A percentile compares a stretch with the other conserved stretches of the same genome.
phyloP scores from a whole-genome alignment of 92 coral and sea anemone species.

The Metridium senile region DNA sequence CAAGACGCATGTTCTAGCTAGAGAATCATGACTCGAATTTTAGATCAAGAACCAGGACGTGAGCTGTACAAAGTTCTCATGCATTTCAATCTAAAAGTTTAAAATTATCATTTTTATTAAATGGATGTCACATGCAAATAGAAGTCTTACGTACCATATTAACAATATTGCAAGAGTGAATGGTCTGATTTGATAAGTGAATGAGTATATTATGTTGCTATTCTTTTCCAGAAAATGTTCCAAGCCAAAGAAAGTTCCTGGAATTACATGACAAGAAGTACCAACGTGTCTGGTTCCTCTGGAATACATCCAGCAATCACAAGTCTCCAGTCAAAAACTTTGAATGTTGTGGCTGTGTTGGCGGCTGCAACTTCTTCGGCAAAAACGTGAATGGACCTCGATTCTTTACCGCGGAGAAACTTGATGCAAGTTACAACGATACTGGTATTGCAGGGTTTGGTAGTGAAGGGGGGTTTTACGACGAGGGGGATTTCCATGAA shows the following conservation, averaged over 20 bases:
- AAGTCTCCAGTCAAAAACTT: constrained; percentile 54
- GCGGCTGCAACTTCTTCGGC: constrained; percentile 98
- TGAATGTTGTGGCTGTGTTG: constrained; percentile 88
- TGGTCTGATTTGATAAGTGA: too few species aligned
- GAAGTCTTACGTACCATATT: too few species aligned
- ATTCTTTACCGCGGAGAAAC: constrained; percentile 88
- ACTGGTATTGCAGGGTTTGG: constrained; percentile 75
- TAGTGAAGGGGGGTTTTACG: constrained; percentile 80
- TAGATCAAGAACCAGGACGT: too few species aligned
- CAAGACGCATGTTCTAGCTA: too few species aligned
- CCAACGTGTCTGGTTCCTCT: constrained; percentile 94
- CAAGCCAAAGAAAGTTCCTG: constrained; percentile 85
- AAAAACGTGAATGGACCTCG: constrained; percentile 82
- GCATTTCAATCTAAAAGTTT: too few species aligned
- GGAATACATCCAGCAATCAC: constrained; percentile 33
- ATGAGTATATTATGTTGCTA: background rate
- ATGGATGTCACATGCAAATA: too few species aligned
- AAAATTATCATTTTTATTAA: too few species aligned
- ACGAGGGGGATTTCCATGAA: constrained; percentile 76
- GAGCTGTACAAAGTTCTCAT: too few species aligned
- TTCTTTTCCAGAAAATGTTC: constrained; percentile 41
- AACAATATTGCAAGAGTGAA: too few species aligned
- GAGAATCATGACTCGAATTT: too few species aligned
- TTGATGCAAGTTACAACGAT: constrained; percentile 93
- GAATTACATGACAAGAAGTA: constrained; percentile 78